Evolutionary conservation across 2,888 invertebrate species (phyloP).

Genomic region (Orthosia gracilis): DNA sequence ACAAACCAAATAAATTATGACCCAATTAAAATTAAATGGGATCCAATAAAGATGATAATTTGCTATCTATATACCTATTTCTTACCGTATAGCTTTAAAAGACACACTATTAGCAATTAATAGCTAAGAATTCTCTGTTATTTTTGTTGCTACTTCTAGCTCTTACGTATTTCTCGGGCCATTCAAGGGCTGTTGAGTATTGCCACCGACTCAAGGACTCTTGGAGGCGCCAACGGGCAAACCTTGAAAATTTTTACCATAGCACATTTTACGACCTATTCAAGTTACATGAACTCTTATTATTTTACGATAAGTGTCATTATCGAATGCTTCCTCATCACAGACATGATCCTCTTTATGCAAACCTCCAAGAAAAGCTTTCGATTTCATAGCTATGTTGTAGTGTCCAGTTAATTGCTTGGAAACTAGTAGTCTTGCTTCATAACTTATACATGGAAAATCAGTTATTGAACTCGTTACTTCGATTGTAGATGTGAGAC

Average conservation of each 20-base stretch:
- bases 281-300: constrained; percentile 18
- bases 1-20: constrained; percentile 40
- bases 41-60: constrained; percentile 37
- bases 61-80: constrained; percentile 22
- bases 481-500: constrained; percentile 52
- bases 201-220: constrained; percentile 81
- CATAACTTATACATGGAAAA: constrained; percentile 59
- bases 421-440: constrained; percentile 59
- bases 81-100: constrained; percentile 3
- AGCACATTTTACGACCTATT: constrained; percentile 27
- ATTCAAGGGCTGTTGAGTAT: constrained; percentile 72
- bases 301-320: constrained; percentile 47
- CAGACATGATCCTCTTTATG: constrained; percentile 47
- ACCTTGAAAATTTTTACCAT: constrained; percentile 70
- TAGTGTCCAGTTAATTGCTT: constrained; percentile 58
- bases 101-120: constrained; percentile 50
- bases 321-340: constrained; percentile 49
- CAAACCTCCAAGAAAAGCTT: constrained; percentile 65
- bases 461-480: constrained; percentile 60
- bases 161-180: constrained; percentile 69
- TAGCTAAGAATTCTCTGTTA: constrained; percentile 55
- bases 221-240: constrained; percentile 81
- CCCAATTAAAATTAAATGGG: constrained; percentile 28
- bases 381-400: constrained; percentile 61
- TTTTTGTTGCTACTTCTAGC: constrained; percentile 67